These are phyloP conservation scores for Myiagra hebetior DNA, from an alignment of 2,113 vertebrate species.

Conservation along the genomic window DNA sequence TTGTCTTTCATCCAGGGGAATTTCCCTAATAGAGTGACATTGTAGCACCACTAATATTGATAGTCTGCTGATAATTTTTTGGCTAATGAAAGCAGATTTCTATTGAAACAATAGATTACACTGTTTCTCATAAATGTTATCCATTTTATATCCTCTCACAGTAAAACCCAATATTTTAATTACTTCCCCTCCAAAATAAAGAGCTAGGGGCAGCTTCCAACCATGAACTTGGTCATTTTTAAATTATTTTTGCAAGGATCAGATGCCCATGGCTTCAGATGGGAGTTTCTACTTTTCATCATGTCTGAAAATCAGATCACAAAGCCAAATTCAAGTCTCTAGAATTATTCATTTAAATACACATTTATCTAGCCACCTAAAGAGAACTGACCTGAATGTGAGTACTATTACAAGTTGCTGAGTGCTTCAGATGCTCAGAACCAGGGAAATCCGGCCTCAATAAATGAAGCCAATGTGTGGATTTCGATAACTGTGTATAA, in stretches of 20 bases:
- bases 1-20: not conserved
- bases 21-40: not conserved
- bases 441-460: not conserved
- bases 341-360: not conserved
- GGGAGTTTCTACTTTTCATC: not conserved
- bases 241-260: not conserved
- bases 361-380: not conserved
- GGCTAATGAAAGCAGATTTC: not conserved
- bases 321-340: not conserved
- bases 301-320: not conserved
- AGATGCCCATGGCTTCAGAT: not conserved
- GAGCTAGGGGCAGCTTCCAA: not conserved
- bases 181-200: not conserved
- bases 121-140: not conserved
- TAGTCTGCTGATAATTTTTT: not conserved
- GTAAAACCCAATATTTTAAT: not conserved
- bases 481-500: not conserved
- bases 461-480: not conserved
- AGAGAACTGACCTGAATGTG: not conserved
- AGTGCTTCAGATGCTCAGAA: not conserved
- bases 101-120: not conserved
- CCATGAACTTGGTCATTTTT: not conserved
- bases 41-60: not conserved
- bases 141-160: not conserved
- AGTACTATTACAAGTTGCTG: not conserved